Evolutionary conservation across 2,797 vertebrate genomes (phyloP), one percentile per base, ranked within the genome.

Genomic region (Pterois miles): DNA sequence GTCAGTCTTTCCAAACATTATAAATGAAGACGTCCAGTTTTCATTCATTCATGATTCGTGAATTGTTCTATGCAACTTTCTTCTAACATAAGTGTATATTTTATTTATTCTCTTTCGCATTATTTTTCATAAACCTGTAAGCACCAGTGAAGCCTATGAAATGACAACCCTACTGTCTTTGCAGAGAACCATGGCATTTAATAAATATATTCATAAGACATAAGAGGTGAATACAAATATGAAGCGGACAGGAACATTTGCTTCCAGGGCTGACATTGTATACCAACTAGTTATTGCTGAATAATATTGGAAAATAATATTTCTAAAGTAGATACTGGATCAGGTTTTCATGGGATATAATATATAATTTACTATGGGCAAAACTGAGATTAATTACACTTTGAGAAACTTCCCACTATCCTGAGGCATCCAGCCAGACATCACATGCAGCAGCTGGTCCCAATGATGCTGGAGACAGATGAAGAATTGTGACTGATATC

Each of bases 361-460:
- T 53, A 46, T 78, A 38, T 34, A 22, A 65, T 43, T 4, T 52
- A 18, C 43, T 6, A 22, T 10, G 16, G 25, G 46, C 5, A 27
- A 36, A 74, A 36, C 18, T 40, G 1, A 66, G 12, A 38, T 38
- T 1, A 23, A 69, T 22, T n/a, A 70, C 8, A 62, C 23, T 60
- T 65, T 33, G 4, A 34, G 46, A 36, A 58, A 46, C 29, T 20
- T 34, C 36, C 3, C 25, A 71, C 10, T 20, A 34, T 27, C 20
- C 10, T 9, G 13, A 66, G 6, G n/a, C 64, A 34, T 73, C 27
- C 58, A 68, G 48, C 40, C 56, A 62, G 23, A 83, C 33, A 29
- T 84, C 52, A 36, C 12, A 54, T 23, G 14, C 8, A 66, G 53
- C 27, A 50, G 73, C 56, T 77, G 83, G 84, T 84, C 84, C 82